Evolutionary conservation across 1,140 invertebrate genomes (phyloP).

Genomic region (Popillia japonica): DNA sequence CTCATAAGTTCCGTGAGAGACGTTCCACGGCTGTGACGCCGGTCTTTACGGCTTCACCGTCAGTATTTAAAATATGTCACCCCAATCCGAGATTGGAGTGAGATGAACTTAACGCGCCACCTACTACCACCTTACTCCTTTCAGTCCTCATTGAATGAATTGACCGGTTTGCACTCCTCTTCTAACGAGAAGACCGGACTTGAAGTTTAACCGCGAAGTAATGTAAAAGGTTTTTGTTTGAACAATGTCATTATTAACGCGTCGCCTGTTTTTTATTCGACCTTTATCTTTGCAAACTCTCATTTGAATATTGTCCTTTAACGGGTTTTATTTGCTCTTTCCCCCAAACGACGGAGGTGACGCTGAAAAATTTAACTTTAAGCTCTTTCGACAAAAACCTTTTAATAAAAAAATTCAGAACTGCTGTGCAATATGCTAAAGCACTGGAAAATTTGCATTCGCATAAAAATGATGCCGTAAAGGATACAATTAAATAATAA

Average conservation of each 20-base stretch:
- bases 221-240: constrained; percentile 35
- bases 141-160: not conserved
- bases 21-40: constrained; percentile 14
- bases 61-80: constrained; percentile 34
- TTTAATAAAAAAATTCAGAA: not conserved
- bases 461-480: no score
- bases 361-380: not conserved
- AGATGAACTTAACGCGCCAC: not conserved
- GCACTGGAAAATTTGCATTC: not conserved
- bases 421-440: not conserved
- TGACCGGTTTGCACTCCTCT: constrained; percentile 2
- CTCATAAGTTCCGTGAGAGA: constrained; percentile 14
- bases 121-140: not conserved
- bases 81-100: constrained; percentile 7
- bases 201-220: constrained; percentile 22
- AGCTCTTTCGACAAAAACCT: not conserved
- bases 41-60: constrained; percentile 11
- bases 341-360: not conserved
- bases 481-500: no score
- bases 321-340: constrained; percentile 18
- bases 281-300: constrained; percentile 22
- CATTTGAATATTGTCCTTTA: constrained; percentile 26
- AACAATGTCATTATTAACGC: constrained; percentile 33
- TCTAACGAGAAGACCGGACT: not conserved
- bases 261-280: constrained; percentile 33